A percentile compares a stretch with the other conserved stretches of the same genome.
Conservation (phyloP, 2,888 invertebrate genomes). For the Eristalis intricaria region DNA sequence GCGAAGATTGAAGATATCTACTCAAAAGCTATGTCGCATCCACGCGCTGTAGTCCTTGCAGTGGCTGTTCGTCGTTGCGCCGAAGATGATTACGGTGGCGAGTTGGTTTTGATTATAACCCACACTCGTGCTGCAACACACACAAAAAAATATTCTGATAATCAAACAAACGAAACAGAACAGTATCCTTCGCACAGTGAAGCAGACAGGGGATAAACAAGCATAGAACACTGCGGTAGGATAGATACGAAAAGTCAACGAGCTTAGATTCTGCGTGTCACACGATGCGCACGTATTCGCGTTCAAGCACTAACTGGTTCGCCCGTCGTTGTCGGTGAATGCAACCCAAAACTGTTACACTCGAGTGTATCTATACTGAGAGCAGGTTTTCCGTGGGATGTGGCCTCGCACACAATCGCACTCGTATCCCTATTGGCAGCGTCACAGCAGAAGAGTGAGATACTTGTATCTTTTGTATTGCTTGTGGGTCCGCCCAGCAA, state of each 20-base stretch:
- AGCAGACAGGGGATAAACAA: constrained; percentile 39
- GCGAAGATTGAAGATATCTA: constrained; percentile 36
- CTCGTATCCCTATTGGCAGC: constrained; percentile 34
- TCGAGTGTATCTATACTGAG: constrained; percentile 46
- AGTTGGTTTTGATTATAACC: constrained; percentile 33
- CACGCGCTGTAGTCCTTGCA: constrained; percentile 58
- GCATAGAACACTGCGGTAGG: constrained; percentile 37
- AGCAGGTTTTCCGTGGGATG: constrained; percentile 70
- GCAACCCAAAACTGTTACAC: constrained; percentile 71
- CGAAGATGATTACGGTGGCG: constrained; percentile 39
- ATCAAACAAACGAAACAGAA: constrained; percentile 44
- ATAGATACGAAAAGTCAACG: constrained; percentile 62
- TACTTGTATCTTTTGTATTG: constrained; percentile 37
- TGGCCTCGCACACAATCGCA: constrained; percentile 63
- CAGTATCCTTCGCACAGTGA: constrained; percentile 50
- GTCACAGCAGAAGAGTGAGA: constrained; percentile 38
- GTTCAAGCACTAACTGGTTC: constrained; percentile 81
- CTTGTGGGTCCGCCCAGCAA: constrained; percentile 26
- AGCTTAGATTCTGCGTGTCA: constrained; percentile 71
- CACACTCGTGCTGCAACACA: constrained; percentile 49
- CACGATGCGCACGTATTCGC: constrained; percentile 79
- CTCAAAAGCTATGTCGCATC: constrained; percentile 60
- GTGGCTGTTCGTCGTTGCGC: constrained; percentile 59
- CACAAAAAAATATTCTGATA: constrained; percentile 32
- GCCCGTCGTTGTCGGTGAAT: constrained; percentile 59